Evolutionary conservation across 1,140 invertebrate species (phyloP).

Genomic region (Pissodes strobi): DNA sequence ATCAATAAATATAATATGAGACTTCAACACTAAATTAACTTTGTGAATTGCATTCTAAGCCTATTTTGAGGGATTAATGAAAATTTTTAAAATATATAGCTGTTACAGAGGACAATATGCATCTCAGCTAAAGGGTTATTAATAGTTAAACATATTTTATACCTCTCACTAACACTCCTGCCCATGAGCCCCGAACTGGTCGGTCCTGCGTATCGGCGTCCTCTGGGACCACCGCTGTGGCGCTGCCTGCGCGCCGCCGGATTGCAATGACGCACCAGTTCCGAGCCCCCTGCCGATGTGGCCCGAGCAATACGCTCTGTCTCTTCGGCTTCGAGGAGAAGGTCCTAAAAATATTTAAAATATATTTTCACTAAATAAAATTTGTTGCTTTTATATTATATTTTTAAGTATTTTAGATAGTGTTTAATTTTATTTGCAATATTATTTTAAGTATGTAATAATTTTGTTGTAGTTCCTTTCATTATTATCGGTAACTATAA

Average conservation of each 20-base stretch:
- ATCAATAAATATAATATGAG: slow-evolving; percentile 13
- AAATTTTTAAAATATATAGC: too few relatives aligned
- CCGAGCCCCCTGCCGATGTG: slow-evolving; percentile 50
- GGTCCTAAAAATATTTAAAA: slow-evolving; percentile 58
- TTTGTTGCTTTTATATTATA: background rate
- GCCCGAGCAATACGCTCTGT: slow-evolving; percentile 57
- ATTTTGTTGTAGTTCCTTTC: too few relatives aligned
- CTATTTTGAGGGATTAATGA: too few relatives aligned
- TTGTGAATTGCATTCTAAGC: too few relatives aligned
- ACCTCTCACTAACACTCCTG: slow-evolving; percentile 29
- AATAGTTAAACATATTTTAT: too few relatives aligned
- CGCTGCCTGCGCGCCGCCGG: slow-evolving; percentile 45
- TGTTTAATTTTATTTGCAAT: too few relatives aligned
- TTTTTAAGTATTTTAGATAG: slow-evolving; percentile 17
- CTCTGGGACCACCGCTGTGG: slow-evolving; percentile 39
- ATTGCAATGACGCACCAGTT: slow-evolving; percentile 51
- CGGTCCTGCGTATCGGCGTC: slow-evolving; percentile 48
- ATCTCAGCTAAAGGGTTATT: too few relatives aligned
- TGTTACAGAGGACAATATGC: too few relatives aligned
- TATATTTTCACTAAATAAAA: background rate
- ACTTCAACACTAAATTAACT: too few relatives aligned
- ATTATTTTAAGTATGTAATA: too few relatives aligned
- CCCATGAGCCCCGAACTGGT: slow-evolving; percentile 20
- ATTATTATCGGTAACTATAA: too few relatives aligned
- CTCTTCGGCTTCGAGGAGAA: slow-evolving; percentile 65